These are phyloP conservation scores for Dinoponera quadriceps DNA, from an alignment of 1,140 invertebrate species.

Conservation along the genomic window DNA sequence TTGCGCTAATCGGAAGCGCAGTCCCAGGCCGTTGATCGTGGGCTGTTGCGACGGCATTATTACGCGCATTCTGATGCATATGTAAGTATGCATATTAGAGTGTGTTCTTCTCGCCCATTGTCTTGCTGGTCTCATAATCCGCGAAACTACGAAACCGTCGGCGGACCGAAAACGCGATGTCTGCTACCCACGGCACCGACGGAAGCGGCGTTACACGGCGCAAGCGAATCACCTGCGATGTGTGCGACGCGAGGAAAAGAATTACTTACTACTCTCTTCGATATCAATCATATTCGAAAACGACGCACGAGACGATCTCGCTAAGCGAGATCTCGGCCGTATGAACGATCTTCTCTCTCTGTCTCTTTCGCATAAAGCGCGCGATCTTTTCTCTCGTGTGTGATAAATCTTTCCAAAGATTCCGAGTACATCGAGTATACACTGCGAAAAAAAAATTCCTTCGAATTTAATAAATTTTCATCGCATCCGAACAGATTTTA, in stretches of 20 bases:
- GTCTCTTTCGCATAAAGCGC: neutral
- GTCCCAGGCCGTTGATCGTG: conserved; percentile 34
- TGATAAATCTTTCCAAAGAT: too few relatives aligned
- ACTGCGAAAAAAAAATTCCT: too few relatives aligned
- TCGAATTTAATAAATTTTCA: too few relatives aligned
- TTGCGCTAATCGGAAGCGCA: conserved; percentile 57
- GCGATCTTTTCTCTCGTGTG: neutral
- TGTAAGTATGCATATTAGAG: conserved; percentile 54
- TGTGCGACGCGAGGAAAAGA: neutral
- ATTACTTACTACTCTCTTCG: neutral
- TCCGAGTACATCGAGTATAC: too few relatives aligned
- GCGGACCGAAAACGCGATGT: neutral
- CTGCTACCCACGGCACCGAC: neutral
- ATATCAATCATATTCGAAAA: neutral
- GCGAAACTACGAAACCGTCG: conserved; percentile 26
- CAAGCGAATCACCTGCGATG: conserved; percentile 19
- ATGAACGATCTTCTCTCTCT: neutral
- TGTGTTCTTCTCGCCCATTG: conserved; percentile 35
- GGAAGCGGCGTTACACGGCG: neutral
- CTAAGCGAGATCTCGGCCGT: neutral
- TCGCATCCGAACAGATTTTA: too few relatives aligned
- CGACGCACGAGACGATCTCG: too few relatives aligned
- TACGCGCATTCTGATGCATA: conserved; percentile 60
- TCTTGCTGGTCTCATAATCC: conserved; percentile 45
- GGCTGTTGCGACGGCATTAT: conserved; percentile 55